phyloP scores from a whole-genome alignment of 2,113 vertebrate species.

The Candoia aspera region DNA sequence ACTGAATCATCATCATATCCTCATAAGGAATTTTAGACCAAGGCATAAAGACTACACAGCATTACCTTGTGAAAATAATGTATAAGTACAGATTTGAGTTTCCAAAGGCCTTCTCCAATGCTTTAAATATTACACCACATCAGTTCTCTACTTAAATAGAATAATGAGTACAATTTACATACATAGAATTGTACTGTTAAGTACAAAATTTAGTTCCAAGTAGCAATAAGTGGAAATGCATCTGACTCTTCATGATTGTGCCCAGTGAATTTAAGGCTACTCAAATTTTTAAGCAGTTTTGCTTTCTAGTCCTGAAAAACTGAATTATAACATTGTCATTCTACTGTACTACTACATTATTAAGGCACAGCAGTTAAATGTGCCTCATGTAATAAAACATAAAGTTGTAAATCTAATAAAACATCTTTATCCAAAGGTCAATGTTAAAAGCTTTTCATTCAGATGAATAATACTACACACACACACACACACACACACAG shows the following conservation, averaged over 20 bases:
- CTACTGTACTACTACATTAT: conserved; percentile 9
- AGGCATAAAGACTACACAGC: background rate
- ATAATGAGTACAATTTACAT: background rate
- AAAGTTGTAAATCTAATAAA: conserved; percentile 26
- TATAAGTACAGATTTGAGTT: background rate
- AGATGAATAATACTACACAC: background rate
- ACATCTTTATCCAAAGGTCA: background rate
- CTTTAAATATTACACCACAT: background rate
- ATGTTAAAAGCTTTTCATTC: conserved; percentile 13
- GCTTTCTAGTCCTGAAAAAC: conserved; percentile 1
- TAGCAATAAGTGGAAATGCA: background rate
- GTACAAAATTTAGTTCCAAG: background rate
- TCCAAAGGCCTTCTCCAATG: background rate
- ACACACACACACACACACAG: background rate
- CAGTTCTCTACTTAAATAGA: background rate
- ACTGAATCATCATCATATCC: background rate
- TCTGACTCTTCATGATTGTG: background rate
- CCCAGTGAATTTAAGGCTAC: background rate
- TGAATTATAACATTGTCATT: conserved; percentile 38
- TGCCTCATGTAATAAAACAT: conserved; percentile 28
- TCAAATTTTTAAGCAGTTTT: conserved; percentile 24
- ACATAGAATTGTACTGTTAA: background rate
- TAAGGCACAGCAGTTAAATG: background rate
- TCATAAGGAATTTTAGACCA: background rate
- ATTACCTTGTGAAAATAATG: background rate